phyloP scores from a whole-genome alignment of 2,888 invertebrate species.

The Sisyra nigra region DNA sequence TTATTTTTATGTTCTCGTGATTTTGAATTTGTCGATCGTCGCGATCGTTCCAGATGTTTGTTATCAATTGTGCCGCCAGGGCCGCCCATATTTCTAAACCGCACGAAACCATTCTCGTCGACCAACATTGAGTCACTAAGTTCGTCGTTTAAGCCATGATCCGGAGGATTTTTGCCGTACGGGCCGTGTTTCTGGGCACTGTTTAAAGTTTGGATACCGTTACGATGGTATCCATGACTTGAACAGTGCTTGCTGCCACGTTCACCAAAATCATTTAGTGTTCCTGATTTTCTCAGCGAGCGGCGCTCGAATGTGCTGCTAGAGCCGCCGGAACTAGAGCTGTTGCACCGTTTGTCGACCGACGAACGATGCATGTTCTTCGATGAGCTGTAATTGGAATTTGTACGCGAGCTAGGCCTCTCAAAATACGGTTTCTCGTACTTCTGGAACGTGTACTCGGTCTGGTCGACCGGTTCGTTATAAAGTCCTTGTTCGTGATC shows the following conservation, averaged over 20 bases:
- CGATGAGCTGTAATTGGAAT: slow-evolving; percentile 13
- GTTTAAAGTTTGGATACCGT: slow-evolving; percentile 37
- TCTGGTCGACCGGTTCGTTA: slow-evolving; percentile 24
- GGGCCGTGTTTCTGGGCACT: slow-evolving; percentile 18
- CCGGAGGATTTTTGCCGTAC: slow-evolving; percentile 20
- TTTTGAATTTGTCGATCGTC: slow-evolving; percentile 6
- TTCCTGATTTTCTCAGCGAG: slow-evolving; percentile 34
- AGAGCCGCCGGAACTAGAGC: slow-evolving; percentile 24
- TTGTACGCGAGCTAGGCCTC: slow-evolving; percentile 15
- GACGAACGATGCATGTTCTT: slow-evolving; percentile 13
- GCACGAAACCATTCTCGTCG: slow-evolving; percentile 78
- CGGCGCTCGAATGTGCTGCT: slow-evolving; percentile 20
- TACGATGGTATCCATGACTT: slow-evolving; percentile 32
- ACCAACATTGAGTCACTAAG: slow-evolving; percentile 61
- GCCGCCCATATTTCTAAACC: slow-evolving; percentile 52
- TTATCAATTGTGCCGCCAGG: slow-evolving; percentile 12
- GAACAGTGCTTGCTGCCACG: slow-evolving; percentile 31
- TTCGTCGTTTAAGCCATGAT: slow-evolving; percentile 18
- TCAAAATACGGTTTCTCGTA: slow-evolving; percentile 42
- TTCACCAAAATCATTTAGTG: slow-evolving; percentile 38
- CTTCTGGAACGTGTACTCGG: slow-evolving; percentile 29
- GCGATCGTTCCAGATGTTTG: slow-evolving; percentile 7
- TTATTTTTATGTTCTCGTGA: slow-evolving; percentile 8
- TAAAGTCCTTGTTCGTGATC: slow-evolving; percentile 18
- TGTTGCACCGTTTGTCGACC: slow-evolving; percentile 16